Percentiles rank a stretch among this genome's conserved stretches.
Evolutionary conservation across 2,113 vertebrate genomes (phyloP).

Genomic region (Calyptomena viridis): DNA sequence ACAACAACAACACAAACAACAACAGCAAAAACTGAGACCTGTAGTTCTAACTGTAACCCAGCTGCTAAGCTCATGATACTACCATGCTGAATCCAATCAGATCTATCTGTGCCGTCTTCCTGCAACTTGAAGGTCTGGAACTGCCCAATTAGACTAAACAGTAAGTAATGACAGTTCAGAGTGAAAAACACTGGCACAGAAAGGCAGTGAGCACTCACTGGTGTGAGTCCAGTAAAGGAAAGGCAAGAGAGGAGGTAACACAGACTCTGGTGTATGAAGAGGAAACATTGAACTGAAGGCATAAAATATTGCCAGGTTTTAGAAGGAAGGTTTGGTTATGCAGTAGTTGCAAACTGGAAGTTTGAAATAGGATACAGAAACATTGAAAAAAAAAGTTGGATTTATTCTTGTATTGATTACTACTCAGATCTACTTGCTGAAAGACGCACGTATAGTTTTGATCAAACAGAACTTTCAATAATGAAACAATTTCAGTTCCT

Average conservation of each 20-base stretch:
- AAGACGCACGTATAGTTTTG: background rate
- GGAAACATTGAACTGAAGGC: background rate
- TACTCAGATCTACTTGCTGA: background rate
- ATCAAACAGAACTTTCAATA: background rate
- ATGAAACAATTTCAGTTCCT: background rate
- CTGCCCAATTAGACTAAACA: background rate
- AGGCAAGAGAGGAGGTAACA: background rate
- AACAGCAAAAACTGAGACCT: no score
- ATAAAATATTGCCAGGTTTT: background rate
- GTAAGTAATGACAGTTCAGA: background rate
- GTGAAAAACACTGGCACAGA: background rate
- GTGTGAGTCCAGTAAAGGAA: background rate
- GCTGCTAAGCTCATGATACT: background rate
- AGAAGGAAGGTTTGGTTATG: background rate
- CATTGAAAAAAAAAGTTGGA: rapidly evolving
- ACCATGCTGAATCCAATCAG: background rate
- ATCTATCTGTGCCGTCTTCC: background rate
- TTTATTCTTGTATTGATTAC: background rate
- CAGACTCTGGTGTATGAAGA: background rate
- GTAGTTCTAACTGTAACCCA: background rate
- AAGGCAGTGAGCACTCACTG: background rate
- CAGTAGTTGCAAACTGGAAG: background rate
- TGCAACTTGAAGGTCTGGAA: background rate
- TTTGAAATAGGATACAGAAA: background rate
- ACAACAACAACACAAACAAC: no score